Evolutionary conservation across 2,797 vertebrate genomes (phyloP).

Genomic region (Epinephelus awoara): DNA sequence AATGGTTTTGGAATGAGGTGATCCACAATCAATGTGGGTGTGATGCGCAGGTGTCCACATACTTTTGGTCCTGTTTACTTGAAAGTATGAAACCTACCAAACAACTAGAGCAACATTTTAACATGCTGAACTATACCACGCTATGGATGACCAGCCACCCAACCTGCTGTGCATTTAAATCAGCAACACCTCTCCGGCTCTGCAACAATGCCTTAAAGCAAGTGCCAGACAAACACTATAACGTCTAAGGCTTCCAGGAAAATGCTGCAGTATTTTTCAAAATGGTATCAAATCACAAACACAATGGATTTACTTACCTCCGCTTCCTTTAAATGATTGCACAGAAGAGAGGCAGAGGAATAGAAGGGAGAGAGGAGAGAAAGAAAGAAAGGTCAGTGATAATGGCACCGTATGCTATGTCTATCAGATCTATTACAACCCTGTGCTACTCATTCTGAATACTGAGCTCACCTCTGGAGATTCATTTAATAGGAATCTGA

Average conservation of each 20-base stretch:
- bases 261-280: slow-evolving; percentile 8
- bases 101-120: slow-evolving; percentile 34
- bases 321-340: slow-evolving; percentile 92
- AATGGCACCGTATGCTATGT: slow-evolving; percentile 64
- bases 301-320: slow-evolving; percentile 90
- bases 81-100: slow-evolving; percentile 22
- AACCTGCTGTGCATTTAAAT: slow-evolving; percentile 54
- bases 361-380: slow-evolving; percentile 50
- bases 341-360: slow-evolving; percentile 67
- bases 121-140: slow-evolving; percentile 42
- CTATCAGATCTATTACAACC: slow-evolving; percentile 70
- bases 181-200: slow-evolving; percentile 30
- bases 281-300: slow-evolving; percentile 37
- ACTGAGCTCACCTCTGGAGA: slow-evolving; percentile 60
- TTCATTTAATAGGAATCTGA: slow-evolving; percentile 70
- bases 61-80: not conserved
- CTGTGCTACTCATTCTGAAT: slow-evolving; percentile 70
- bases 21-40: not conserved
- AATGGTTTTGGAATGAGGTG: not conserved
- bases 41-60: not conserved
- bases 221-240: slow-evolving; percentile 13
- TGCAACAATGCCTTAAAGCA: slow-evolving; percentile 24
- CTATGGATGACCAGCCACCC: slow-evolving; percentile 29
- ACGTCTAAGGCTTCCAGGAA: slow-evolving; percentile 10
- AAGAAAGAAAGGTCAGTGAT: slow-evolving; percentile 81